These are phyloP conservation scores for Ploceus nigricollis DNA, from an alignment of 2,113 vertebrate species.

Conservation along the genomic window DNA sequence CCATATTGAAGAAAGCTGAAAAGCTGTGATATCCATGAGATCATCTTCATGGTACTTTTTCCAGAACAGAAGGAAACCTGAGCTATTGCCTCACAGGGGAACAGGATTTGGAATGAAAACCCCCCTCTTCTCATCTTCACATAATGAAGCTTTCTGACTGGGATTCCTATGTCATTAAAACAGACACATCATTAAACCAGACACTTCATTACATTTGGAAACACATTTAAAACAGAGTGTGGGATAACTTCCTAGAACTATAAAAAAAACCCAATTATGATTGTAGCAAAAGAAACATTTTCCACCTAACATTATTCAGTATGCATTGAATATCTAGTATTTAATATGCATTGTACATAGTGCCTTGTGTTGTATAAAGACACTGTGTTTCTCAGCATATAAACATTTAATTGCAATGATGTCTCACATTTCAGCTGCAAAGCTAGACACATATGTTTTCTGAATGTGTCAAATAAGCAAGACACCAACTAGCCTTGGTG, in stretches of 20 bases:
- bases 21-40: not conserved
- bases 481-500: not conserved
- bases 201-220: not conserved
- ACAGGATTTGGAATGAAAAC: not conserved
- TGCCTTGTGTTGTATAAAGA: not conserved
- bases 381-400: not conserved
- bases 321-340: not conserved
- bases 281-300: not conserved
- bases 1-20: not conserved
- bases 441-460: constrained; percentile 28
- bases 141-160: not conserved
- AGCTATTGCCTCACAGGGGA: not conserved
- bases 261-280: not conserved
- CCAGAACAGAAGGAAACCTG: not conserved
- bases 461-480: constrained; percentile 27
- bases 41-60: not conserved
- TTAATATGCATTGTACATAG: not conserved
- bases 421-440: constrained; percentile 32
- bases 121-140: not conserved
- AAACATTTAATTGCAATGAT: constrained; percentile 27
- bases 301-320: not conserved
- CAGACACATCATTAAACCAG: not conserved
- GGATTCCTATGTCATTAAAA: not conserved
- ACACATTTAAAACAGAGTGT: not conserved
- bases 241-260: not conserved